These are phyloP conservation scores for Schmidtea mediterranea DNA, from an alignment of 1,140 invertebrate genomes.

Conservation along the genomic window DNA sequence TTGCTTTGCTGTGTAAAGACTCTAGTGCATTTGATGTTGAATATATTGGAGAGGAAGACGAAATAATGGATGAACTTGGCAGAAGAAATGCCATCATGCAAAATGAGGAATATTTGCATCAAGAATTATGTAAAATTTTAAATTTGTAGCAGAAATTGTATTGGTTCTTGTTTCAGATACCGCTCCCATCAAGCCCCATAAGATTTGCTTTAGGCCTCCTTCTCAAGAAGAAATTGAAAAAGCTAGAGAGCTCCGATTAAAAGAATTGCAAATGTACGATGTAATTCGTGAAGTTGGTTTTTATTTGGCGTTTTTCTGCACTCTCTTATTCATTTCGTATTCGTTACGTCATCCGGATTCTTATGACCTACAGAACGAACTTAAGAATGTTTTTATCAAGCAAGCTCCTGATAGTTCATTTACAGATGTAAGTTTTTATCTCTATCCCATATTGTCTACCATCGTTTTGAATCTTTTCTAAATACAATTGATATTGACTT, in stretches of 20 bases:
- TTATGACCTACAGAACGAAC: constrained; percentile 23
- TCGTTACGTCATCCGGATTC: constrained; percentile 23
- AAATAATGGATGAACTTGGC: not conserved
- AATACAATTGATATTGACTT: too few species aligned
- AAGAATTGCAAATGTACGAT: constrained; percentile 29
- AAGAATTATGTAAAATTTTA: not conserved
- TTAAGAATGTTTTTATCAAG: constrained; percentile 25
- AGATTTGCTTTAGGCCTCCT: not conserved
- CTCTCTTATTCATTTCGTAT: constrained; percentile 27
- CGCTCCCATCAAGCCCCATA: not conserved
- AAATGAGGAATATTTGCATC: not conserved
- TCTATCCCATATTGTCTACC: too few species aligned
- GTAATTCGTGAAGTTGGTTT: constrained; percentile 27
- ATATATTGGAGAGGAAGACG: not conserved
- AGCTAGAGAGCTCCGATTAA: constrained; percentile 13
- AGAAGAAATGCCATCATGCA: not conserved
- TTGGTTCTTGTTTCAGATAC: too few species aligned
- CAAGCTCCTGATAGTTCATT: too few species aligned
- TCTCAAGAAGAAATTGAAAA: not conserved
- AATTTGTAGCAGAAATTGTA: too few species aligned
- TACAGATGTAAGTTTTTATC: too few species aligned
- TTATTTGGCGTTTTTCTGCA: constrained; percentile 29
- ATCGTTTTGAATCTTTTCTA: too few species aligned
- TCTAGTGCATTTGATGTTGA: not conserved
- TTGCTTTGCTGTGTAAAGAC: not conserved